Conservation (phyloP, 2,113 vertebrate species). For the Calonectris borealis region DNA sequence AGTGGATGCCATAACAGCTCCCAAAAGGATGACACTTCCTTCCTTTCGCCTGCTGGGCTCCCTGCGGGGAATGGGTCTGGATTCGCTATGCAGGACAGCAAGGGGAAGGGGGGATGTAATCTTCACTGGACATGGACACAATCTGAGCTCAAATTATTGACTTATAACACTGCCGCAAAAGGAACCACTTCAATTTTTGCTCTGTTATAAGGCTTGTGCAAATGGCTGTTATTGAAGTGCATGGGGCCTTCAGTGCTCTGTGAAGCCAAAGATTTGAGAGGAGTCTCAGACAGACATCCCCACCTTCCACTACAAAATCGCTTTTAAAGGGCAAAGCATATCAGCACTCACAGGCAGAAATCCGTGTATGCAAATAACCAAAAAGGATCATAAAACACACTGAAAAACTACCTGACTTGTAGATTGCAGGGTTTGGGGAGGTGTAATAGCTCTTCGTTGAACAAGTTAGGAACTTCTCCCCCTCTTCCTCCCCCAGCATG, state of each 20-base stretch:
- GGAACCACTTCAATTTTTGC: neutral
- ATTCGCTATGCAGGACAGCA: neutral
- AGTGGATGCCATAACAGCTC: neutral
- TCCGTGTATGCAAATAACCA: neutral
- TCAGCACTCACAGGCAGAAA: neutral
- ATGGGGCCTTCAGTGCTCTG: neutral
- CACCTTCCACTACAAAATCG: neutral
- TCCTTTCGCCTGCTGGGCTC: neutral
- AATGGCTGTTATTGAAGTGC: neutral
- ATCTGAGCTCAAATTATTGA: neutral
- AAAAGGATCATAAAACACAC: neutral
- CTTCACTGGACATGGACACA: neutral
- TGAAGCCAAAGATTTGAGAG: neutral
- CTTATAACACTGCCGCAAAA: neutral
- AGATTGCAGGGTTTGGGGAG: neutral
- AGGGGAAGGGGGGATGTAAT: neutral
- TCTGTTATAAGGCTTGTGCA: neutral
- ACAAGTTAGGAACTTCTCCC: neutral
- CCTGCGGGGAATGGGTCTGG: neutral
- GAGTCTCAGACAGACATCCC: neutral
- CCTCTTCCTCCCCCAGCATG: neutral
- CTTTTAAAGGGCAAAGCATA: neutral
- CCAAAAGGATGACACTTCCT: slow-evolving; percentile 5
- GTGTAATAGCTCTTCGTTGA: neutral
- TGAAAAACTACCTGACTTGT: neutral